Conservation (phyloP, 2,888 invertebrate species). For the Zaprionus bogoriensis region DNA sequence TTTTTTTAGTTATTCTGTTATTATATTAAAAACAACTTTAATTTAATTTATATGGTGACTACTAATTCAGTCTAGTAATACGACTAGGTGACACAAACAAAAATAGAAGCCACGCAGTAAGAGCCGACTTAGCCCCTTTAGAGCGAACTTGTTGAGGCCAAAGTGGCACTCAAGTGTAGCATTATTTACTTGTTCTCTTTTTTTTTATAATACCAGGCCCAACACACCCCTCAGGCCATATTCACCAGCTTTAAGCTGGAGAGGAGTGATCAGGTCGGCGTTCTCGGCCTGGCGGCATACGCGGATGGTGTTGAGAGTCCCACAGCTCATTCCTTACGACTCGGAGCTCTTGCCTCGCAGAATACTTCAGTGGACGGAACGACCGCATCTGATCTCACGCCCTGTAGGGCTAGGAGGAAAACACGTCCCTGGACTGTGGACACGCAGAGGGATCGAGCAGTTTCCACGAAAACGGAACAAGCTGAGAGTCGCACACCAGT, state of each 20-base stretch:
- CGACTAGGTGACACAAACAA: too few species aligned
- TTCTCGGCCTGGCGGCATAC: neutral
- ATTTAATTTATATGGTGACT: too few species aligned
- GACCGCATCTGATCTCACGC: conserved; percentile 60
- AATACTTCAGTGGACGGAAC: neutral
- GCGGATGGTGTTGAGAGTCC: conserved; percentile 16
- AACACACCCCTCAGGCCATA: conserved; percentile 92
- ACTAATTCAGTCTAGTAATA: too few species aligned
- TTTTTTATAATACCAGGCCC: too few species aligned
- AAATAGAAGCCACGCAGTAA: too few species aligned
- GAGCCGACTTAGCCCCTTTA: too few species aligned
- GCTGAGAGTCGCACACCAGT: conserved; percentile 11
- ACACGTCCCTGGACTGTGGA: conserved; percentile 49
- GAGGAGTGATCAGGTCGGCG: conserved; percentile 82
- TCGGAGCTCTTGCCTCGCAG: neutral
- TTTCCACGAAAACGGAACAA: neutral
- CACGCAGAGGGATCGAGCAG: conserved; percentile 5
- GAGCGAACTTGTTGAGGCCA: too few species aligned
- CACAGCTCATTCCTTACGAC: neutral
- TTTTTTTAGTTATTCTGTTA: too few species aligned
- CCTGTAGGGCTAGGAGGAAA: conserved; percentile 53
- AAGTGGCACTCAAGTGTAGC: too few species aligned
- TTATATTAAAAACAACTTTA: too few species aligned
- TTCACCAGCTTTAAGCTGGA: conserved; percentile 97
- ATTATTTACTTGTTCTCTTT: too few species aligned